Percentiles rank a stretch among this genome's conserved stretches.
Evolutionary conservation across 2,797 vertebrate genomes (phyloP).

Genomic region (Syngnathus acus): DNA sequence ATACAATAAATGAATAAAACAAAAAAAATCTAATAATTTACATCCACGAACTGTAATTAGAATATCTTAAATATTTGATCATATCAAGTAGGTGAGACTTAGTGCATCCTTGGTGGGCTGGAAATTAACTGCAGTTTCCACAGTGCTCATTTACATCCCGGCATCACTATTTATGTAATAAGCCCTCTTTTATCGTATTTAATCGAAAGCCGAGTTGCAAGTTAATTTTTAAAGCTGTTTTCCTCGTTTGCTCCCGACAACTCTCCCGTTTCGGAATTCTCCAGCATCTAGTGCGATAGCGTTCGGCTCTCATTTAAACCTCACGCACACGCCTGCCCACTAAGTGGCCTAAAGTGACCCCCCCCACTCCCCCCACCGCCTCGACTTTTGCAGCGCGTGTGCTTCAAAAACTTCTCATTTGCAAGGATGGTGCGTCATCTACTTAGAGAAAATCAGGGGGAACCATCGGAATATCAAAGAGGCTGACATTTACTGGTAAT

Average conservation of each 20-base stretch:
- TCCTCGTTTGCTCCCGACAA: conserved; percentile 2
- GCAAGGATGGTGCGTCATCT: conserved; percentile 58
- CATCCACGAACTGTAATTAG: not conserved
- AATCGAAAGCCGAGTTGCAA: not conserved
- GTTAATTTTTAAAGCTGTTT: conserved; percentile 7
- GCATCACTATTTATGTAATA: not conserved
- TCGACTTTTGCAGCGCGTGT: conserved; percentile 32
- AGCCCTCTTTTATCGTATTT: not conserved
- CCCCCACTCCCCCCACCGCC: not conserved
- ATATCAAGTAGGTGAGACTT: not conserved
- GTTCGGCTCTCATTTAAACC: conserved; percentile 4
- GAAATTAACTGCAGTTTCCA: not conserved
- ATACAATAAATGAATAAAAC: too few species aligned
- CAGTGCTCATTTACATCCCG: not conserved
- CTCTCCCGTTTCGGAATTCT: not conserved
- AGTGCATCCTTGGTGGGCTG: not conserved
- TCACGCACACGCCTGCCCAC: conserved; percentile 15
- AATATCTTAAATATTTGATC: not conserved
- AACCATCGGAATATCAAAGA: conserved; percentile 66
- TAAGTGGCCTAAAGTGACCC: conserved; percentile 33
- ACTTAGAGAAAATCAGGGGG: conserved; percentile 54
- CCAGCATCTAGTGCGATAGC: not conserved
- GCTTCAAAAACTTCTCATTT: conserved; percentile 49
- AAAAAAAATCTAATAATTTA: not conserved
- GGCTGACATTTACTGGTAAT: conserved; percentile 62